Evolutionary conservation across 2,113 vertebrate species (phyloP).

Genomic region (Colaptes auratus): DNA sequence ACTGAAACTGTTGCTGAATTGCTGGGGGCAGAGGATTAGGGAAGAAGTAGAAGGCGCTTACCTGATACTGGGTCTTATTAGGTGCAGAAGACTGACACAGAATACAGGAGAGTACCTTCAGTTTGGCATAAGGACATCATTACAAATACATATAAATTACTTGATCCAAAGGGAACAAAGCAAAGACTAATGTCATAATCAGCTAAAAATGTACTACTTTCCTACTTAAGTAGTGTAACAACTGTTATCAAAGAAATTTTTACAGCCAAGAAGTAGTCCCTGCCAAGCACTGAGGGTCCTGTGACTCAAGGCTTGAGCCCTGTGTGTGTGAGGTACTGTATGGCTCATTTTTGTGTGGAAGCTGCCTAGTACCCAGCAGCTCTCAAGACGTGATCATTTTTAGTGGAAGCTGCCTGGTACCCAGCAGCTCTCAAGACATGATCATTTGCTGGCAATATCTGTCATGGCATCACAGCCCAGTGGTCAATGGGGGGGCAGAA

Average conservation of each 20-base stretch:
- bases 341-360: not conserved
- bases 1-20: not conserved
- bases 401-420: not conserved
- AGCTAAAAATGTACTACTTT: not conserved
- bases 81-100: not conserved
- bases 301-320: not conserved
- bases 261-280: not conserved
- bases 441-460: not conserved
- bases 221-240: not conserved
- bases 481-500: not conserved
- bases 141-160: not conserved
- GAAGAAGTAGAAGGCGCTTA: not conserved
- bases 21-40: not conserved
- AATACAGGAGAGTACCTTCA: not conserved
- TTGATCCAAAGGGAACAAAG: not conserved
- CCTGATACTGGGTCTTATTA: not conserved
- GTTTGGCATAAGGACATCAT: not conserved
- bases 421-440: not conserved
- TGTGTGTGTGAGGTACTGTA: rapidly evolving
- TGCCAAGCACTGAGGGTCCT: not conserved
- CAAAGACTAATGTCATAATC: not conserved
- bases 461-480: rapidly evolving
- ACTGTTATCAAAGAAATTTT: not conserved
- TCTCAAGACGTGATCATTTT: not conserved
- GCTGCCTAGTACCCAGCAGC: not conserved